These are phyloP conservation scores for Salpingus planirostris DNA, from an alignment of 2,888 invertebrate genomes.

Conservation along the genomic window DNA sequence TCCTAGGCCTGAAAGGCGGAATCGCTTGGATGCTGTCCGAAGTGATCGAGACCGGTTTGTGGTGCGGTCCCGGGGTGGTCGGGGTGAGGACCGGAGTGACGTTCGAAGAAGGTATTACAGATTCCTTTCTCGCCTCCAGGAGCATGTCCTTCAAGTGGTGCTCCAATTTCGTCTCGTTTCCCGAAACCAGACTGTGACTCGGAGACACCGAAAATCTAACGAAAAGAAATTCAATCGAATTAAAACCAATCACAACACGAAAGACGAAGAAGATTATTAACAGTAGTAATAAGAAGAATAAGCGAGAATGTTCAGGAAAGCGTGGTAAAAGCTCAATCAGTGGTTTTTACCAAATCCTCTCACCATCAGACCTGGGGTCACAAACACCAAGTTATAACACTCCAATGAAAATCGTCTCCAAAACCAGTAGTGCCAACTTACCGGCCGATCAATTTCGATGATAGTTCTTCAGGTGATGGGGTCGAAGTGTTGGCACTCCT, in stretches of 20 bases:
- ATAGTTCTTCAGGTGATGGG: constrained; percentile 49
- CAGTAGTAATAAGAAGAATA: too few relatives aligned
- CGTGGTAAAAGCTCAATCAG: too few relatives aligned
- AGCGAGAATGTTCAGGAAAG: too few relatives aligned
- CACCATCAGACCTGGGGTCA: too few relatives aligned
- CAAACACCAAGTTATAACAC: neutral
- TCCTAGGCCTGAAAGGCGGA: constrained; percentile 48
- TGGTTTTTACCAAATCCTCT: too few relatives aligned
- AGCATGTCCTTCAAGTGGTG: constrained; percentile 26
- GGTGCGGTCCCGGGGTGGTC: constrained; percentile 43
- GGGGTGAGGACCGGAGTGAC: constrained; percentile 38
- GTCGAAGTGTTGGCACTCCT: constrained; percentile 52
- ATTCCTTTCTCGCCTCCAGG: constrained; percentile 10
- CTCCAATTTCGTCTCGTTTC: constrained; percentile 20
- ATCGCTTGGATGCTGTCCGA: constrained; percentile 43
- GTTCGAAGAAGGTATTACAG: constrained; percentile 6
- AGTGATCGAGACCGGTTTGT: constrained; percentile 33
- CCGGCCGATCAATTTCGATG: constrained; percentile 45
- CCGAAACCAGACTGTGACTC: constrained; percentile 31
- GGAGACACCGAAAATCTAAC: constrained; percentile 41
- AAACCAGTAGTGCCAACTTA: too few relatives aligned
- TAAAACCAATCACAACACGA: too few relatives aligned
- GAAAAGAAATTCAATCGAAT: too few relatives aligned
- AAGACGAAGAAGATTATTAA: too few relatives aligned
- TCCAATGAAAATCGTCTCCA: constrained; percentile 1